These are phyloP conservation scores for Mohoua ochrocephala DNA, from an alignment of 2,113 vertebrate genomes.

Conservation along the genomic window DNA sequence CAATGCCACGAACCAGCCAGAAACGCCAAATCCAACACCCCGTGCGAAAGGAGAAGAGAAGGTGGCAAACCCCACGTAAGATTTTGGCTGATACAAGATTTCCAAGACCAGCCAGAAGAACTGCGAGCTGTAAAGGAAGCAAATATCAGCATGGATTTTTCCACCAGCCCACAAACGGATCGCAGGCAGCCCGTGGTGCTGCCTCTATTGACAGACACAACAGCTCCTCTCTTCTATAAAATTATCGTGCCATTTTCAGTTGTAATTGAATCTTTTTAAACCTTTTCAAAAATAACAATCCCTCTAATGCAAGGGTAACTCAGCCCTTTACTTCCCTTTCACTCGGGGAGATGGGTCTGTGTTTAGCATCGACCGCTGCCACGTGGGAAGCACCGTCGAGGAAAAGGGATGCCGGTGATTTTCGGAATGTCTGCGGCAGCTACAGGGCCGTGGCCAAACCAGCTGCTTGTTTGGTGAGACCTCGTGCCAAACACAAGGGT, in stretches of 20 bases:
- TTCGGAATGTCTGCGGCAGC: neutral
- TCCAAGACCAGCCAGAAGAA: neutral
- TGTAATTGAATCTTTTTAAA: neutral
- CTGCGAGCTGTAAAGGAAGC: neutral
- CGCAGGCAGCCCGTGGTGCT: neutral
- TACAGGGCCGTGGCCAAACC: neutral
- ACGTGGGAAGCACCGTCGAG: fast-evolving
- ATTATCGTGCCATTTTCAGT: neutral
- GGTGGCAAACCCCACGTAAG: neutral
- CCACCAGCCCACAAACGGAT: neutral
- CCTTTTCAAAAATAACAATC: neutral
- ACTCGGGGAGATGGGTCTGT: neutral
- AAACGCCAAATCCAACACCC: neutral
- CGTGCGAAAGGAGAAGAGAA: neutral
- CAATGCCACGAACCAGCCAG: neutral
- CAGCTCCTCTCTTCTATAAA: neutral
- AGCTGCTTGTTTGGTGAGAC: neutral
- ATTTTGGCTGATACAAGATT: neutral
- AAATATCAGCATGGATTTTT: neutral
- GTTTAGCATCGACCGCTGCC: neutral
- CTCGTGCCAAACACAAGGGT: neutral
- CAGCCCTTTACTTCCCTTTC: neutral
- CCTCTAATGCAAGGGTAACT: slow-evolving; percentile 22
- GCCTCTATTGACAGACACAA: neutral
- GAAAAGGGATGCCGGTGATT: neutral